Conservation (phyloP, 2,888 invertebrate genomes). For the Morpho achilles region DNA sequence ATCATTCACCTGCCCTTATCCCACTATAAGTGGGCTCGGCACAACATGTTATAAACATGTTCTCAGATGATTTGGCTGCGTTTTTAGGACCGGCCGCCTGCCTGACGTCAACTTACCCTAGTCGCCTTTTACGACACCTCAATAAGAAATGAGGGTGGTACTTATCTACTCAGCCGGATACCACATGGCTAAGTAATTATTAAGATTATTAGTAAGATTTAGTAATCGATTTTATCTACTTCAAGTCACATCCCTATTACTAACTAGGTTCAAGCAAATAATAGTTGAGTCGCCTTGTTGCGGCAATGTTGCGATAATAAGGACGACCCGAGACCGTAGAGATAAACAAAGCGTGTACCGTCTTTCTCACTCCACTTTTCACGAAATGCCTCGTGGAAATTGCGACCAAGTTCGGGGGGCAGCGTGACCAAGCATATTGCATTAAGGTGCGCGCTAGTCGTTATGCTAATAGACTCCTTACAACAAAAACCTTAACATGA, state of each 20-base stretch:
- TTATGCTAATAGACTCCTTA: conserved; percentile 66
- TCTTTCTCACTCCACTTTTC: conserved; percentile 46
- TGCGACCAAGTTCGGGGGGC: conserved; percentile 69
- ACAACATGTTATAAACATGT: too few relatives aligned
- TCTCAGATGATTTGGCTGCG: too few relatives aligned
- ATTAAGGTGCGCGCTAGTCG: conserved; percentile 74
- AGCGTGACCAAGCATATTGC: conserved; percentile 78
- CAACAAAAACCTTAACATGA: conserved; percentile 30
- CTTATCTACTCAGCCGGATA: too few relatives aligned
- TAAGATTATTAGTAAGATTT: too few relatives aligned
- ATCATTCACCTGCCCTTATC: too few relatives aligned
- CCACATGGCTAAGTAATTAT: too few relatives aligned
- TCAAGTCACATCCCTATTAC: neutral
- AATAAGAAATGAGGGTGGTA: too few relatives aligned
- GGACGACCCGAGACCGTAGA: conserved; percentile 14
- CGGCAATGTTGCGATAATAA: conserved; percentile 7
- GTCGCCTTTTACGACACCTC: too few relatives aligned
- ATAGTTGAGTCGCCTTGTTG: neutral
- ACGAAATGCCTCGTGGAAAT: conserved; percentile 67
- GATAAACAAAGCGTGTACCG: conserved; percentile 21
- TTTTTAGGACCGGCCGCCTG: too few relatives aligned
- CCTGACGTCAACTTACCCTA: too few relatives aligned
- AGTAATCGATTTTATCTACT: too few relatives aligned
- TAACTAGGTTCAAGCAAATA: conserved; percentile 1
- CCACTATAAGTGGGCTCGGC: too few relatives aligned